Evolutionary conservation across 1,140 invertebrate genomes (phyloP).

Genomic region (Caenorhabditis tropicalis): DNA sequence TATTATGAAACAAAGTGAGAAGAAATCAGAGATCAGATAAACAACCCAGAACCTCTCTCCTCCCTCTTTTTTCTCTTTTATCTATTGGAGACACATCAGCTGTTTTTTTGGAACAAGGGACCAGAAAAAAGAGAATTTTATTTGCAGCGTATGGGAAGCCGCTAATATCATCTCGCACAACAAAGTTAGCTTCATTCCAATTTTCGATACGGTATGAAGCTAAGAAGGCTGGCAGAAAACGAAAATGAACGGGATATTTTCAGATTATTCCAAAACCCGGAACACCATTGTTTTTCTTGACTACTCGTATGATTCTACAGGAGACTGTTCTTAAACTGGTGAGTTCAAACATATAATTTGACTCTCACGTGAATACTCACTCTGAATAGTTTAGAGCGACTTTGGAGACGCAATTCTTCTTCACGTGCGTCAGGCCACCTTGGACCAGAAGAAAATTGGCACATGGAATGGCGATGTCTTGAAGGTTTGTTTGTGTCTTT

Average conservation of each 20-base stretch:
- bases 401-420: constrained; percentile 30
- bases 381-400: constrained; percentile 10
- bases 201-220: constrained; percentile 12
- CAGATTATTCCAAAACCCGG: constrained; percentile 30
- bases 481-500: constrained; percentile 5
- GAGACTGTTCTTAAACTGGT: constrained; percentile 17
- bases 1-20: constrained; percentile 43
- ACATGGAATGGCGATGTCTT: constrained; percentile 26
- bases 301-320: constrained; percentile 5
- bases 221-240: no score
- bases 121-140: neutral
- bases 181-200: constrained; percentile 36
- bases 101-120: neutral
- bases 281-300: constrained; percentile 8
- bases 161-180: constrained; percentile 26
- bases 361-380: no score
- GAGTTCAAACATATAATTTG: neutral
- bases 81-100: neutral
- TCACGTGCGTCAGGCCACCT: constrained; percentile 22
- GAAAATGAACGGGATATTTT: neutral
- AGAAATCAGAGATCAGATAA: constrained; percentile 32
- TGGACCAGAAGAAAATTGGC: constrained; percentile 39
- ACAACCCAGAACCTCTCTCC: neutral
- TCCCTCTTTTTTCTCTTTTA: neutral
- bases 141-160: constrained; percentile 33